phyloP scores from a whole-genome alignment of 1,140 invertebrate genomes.

The Pollicipes pollicipes region DNA sequence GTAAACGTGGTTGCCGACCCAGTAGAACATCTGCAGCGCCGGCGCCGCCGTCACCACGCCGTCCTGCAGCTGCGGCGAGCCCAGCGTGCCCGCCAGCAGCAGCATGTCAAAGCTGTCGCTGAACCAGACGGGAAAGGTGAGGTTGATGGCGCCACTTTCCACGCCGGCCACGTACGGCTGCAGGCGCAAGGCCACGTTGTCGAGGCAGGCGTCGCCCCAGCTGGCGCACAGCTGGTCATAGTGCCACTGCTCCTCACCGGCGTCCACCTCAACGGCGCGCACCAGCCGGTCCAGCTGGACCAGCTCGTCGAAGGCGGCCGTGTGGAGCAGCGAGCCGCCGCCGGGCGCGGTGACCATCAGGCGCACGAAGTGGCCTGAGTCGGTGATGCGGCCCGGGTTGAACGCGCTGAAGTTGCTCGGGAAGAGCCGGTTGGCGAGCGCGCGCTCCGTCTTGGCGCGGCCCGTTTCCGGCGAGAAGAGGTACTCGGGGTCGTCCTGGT shows the following conservation, averaged over 20 bases:
- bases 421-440: constrained; percentile 61
- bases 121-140: constrained; percentile 72
- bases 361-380: constrained; percentile 50
- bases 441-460: constrained; percentile 46
- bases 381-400: constrained; percentile 62
- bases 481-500: constrained; percentile 83
- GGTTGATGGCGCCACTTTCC: constrained; percentile 46
- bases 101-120: too few relatives aligned
- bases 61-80: constrained; percentile 24
- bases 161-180: constrained; percentile 62
- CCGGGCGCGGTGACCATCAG: constrained; percentile 68
- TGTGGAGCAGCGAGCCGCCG: constrained; percentile 54
- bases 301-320: constrained; percentile 59
- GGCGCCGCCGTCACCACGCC: constrained; percentile 51
- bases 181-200: constrained; percentile 67
- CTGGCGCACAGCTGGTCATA: constrained; percentile 66
- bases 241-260: constrained; percentile 43
- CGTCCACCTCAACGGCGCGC: constrained; percentile 48
- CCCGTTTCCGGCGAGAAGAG: constrained; percentile 74
- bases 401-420: constrained; percentile 78
- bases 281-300: constrained; percentile 53
- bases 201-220: constrained; percentile 61
- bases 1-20: constrained; percentile 29
- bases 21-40: constrained; percentile 68
- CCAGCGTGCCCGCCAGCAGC: too few relatives aligned